These are phyloP conservation scores for Euproctis similis DNA, from an alignment of 2,888 invertebrate species.

Conservation along the genomic window DNA sequence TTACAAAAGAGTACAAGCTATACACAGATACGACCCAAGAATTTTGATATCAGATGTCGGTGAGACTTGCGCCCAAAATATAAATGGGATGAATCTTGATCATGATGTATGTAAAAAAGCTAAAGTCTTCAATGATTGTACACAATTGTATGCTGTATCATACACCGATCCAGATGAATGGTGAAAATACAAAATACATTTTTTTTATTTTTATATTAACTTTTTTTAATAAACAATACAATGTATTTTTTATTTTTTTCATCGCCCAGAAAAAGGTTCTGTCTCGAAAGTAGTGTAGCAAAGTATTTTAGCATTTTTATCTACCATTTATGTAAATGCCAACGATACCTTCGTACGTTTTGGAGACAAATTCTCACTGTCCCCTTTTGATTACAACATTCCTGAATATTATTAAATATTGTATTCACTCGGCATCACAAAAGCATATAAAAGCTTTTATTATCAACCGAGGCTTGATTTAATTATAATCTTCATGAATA, in stretches of 20 bases:
- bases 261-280: constrained; percentile 12
- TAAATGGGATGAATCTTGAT: constrained; percentile 62
- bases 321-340: constrained; percentile 14
- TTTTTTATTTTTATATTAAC: constrained; percentile 3
- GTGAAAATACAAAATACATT: neutral
- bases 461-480: no score
- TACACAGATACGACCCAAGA: constrained; percentile 62
- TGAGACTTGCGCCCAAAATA: constrained; percentile 63
- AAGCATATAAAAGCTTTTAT: constrained; percentile 25
- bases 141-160: constrained; percentile 60
- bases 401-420: constrained; percentile 22
- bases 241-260: constrained; percentile 18
- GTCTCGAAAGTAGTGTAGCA: constrained; percentile 10
- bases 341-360: constrained; percentile 15
- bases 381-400: constrained; percentile 22
- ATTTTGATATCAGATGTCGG: constrained; percentile 66
- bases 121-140: constrained; percentile 67
- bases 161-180: constrained; percentile 41
- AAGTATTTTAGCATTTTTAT: constrained; percentile 11
- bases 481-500: no score
- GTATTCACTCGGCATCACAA: constrained; percentile 32
- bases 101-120: constrained; percentile 68
- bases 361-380: constrained; percentile 8
- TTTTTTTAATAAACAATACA: constrained; percentile 28
- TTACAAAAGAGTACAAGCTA: constrained; percentile 58